Percentiles rank a stretch among this genome's conserved stretches.
Conservation (phyloP, 2,113 vertebrate species). For the Leucoraja erinaceus region DNA sequence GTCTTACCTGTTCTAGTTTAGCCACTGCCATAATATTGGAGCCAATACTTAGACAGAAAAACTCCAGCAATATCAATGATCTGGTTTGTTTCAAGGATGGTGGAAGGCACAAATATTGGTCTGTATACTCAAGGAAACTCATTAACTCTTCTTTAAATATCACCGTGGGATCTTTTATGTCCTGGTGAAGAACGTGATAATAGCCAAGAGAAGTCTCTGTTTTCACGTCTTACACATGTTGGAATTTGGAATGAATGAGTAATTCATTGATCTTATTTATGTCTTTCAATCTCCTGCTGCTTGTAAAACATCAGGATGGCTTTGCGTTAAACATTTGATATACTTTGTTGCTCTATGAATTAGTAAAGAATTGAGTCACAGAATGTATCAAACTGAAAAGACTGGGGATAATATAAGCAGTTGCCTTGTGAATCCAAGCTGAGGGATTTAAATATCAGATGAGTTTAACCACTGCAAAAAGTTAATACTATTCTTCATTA, state of each 20-base stretch:
- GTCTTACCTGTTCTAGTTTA: not conserved
- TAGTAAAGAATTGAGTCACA: conserved; percentile 25
- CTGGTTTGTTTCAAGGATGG: not conserved
- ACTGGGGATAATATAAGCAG: not conserved
- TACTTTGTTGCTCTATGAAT: conserved; percentile 23
- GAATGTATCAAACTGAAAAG: conserved; percentile 16
- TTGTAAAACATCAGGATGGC: conserved; percentile 10
- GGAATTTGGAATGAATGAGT: not conserved
- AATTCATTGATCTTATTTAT: conserved; percentile 10
- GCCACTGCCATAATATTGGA: not conserved
- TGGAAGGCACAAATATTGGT: not conserved
- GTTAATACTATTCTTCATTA: not conserved
- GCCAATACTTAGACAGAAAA: not conserved
- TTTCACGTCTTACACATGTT: not conserved
- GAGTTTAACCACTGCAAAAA: conserved; percentile 3
- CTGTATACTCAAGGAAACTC: too few relatives aligned
- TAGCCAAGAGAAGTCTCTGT: not conserved
- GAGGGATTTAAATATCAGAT: not conserved
- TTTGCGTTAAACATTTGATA: conserved; percentile 14
- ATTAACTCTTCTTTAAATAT: not conserved
- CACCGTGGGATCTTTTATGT: not conserved
- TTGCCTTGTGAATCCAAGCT: conserved; percentile 8
- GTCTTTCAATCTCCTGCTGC: conserved; percentile 17
- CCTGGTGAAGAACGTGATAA: not conserved
- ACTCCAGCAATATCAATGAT: not conserved